These are phyloP conservation scores for Eupithecia subfuscata DNA, from an alignment of 2,888 invertebrate genomes.

Conservation along the genomic window DNA sequence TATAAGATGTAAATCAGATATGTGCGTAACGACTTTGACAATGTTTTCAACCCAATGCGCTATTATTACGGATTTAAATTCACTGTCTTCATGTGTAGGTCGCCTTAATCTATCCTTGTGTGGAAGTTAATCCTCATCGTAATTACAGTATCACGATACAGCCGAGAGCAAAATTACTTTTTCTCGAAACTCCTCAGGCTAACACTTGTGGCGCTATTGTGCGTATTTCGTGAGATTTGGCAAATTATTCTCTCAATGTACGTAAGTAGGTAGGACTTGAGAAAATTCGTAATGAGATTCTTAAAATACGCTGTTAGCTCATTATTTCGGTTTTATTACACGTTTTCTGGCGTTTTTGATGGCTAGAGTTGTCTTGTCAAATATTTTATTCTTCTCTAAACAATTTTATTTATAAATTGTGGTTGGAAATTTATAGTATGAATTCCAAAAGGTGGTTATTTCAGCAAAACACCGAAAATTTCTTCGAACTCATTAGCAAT, in stretches of 20 bases:
- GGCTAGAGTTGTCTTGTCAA: neutral
- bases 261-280: neutral
- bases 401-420: neutral
- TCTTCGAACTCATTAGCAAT: neutral
- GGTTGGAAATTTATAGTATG: neutral
- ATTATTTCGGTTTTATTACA: constrained; percentile 2
- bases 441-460: neutral
- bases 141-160: constrained; percentile 8
- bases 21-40: neutral
- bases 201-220: constrained; percentile 4
- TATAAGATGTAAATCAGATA: too few species aligned
- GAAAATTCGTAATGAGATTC: neutral
- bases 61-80: neutral
- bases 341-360: neutral
- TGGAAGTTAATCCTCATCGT: neutral
- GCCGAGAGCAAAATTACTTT: constrained; percentile 7
- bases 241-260: constrained; percentile 1
- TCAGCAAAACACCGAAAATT: neutral
- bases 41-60: neutral
- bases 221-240: constrained; percentile 1
- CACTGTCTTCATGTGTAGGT: neutral
- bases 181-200: neutral
- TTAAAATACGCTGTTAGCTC: neutral
- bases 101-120: neutral
- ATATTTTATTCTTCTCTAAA: neutral